Base-by-base conservation (phyloP, 2,113 vertebrate species). In the Coptodon rendalli region DNA sequence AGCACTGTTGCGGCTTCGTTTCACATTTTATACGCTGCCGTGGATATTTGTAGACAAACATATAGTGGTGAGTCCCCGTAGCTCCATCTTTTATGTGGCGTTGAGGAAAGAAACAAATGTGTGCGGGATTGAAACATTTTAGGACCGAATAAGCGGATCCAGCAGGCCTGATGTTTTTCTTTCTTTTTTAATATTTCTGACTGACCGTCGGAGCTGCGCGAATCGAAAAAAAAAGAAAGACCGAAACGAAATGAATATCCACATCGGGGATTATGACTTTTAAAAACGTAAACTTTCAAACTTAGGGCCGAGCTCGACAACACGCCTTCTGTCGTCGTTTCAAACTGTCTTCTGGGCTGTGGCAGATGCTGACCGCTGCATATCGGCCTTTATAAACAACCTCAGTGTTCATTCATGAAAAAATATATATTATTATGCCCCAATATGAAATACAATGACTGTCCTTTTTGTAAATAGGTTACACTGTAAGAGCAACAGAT, bases 401-500 rank as follows among this genome's bases (percentile, higher is more conserved):
- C 48, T 24, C 22, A 12, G 48, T 43, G 45, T 91, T 22, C 71
- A 80, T 45, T 82, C 50, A 68, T 31, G 5, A 14, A 73, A 45
- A 57, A 11, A 61, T 1, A 27, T 54, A 54, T 63, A 6, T 31
- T 52, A 57, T 12, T 5, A 57, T 29, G 54, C 19, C 76, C 76
- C 9, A 9, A 59, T 61, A 61, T 19, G 54, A 71, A 91, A 56
- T 9, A 86, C 92, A 93, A 86, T 71, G 52, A 54, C 29, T 56
- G 85, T 61, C 68, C 2, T 48, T 63, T 66, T 34, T 29, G 29
- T 78, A 94, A 89, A 85, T 94, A 88, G 94, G 93, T 95, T 95
- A 93, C 24, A 78, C 5, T 81, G 57, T 84, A 13, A 93, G 29
- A 73, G 90, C 68, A 93, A 85, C 95, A 96, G 93, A 86, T 93